A percentile compares a stretch with the other conserved stretches of the same genome.
These are phyloP conservation scores for Synodontis membranacea DNA, from an alignment of 2,113 vertebrate genomes.

Conservation along the genomic window DNA sequence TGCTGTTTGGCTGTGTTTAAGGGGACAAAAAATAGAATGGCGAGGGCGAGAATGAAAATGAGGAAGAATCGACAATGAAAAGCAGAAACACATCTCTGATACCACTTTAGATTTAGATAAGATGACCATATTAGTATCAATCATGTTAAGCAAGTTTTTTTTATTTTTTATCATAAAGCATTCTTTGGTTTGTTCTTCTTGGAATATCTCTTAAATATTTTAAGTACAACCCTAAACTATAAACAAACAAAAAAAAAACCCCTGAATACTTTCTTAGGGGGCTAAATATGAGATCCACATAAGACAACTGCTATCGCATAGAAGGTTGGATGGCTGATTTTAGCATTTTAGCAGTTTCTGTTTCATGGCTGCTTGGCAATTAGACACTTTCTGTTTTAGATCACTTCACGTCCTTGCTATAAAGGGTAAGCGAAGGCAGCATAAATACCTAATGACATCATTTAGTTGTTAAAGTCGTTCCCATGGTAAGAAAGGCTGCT, in stretches of 20 bases:
- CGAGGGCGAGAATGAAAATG: neutral
- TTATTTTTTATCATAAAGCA: neutral
- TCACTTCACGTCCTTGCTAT: slow-evolving; percentile 26
- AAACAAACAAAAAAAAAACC: neutral
- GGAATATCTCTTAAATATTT: neutral
- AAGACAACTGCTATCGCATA: slow-evolving; percentile 31
- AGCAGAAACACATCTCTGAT: neutral
- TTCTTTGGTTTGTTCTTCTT: neutral
- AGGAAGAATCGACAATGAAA: neutral
- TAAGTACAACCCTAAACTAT: neutral
- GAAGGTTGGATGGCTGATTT: neutral
- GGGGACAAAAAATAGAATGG: neutral
- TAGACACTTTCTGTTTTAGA: slow-evolving; percentile 39
- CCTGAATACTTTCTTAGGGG: neutral
- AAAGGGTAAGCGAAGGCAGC: slow-evolving; percentile 11
- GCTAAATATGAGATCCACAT: neutral
- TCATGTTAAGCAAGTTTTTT: neutral
- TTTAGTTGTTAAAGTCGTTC: slow-evolving; percentile 30
- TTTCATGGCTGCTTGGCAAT: slow-evolving; percentile 27
- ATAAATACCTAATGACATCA: slow-evolving; percentile 46
- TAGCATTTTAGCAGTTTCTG: slow-evolving; percentile 36
- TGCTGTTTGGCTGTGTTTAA: neutral
- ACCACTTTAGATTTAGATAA: neutral
- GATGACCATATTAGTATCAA: neutral
- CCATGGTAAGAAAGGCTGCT: neutral